phyloP scores from a whole-genome alignment of 2,113 vertebrate genomes.

The Zeus faber region DNA sequence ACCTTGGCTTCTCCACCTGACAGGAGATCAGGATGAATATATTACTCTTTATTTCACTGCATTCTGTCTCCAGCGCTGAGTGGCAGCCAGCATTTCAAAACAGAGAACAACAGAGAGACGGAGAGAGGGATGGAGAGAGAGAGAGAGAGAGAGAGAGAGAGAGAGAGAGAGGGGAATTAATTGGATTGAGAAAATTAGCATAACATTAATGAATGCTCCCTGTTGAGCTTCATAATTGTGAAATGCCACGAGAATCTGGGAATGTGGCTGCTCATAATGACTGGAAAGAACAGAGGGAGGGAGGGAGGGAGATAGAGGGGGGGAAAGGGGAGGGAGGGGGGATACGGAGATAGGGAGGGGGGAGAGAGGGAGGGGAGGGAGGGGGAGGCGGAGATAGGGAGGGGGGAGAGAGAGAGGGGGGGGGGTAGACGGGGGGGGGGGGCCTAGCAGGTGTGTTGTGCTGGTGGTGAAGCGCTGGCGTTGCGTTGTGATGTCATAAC shows the following conservation, averaged over 20 bases:
- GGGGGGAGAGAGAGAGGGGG: neutral
- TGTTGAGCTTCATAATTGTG: constrained; percentile 75
- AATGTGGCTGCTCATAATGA: constrained; percentile 61
- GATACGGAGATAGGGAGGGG: neutral
- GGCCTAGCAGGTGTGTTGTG: neutral
- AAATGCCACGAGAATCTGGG: constrained; percentile 60
- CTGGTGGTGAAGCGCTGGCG: no score
- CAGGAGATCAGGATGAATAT: constrained; percentile 43
- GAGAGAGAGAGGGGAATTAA: constrained; percentile 67
- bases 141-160: constrained; percentile 62
- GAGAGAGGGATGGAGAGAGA: constrained; percentile 25
- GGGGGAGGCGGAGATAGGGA: constrained; percentile 7
- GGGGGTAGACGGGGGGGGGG: neutral
- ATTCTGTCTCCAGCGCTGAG: constrained; percentile 72
- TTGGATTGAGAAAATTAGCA: constrained; percentile 82
- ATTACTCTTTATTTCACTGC: constrained; percentile 60
- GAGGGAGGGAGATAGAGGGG: constrained; percentile 30
- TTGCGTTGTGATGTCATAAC: no score
- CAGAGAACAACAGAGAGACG: constrained; percentile 17
- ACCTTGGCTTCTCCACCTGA: constrained; percentile 31
- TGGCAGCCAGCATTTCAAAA: constrained; percentile 75
- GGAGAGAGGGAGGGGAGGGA: constrained; percentile 20
- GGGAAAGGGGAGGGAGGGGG: constrained; percentile 31
- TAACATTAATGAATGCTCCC: constrained; percentile 81
- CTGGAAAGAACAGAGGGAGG: constrained; percentile 49